Percentiles rank a stretch among this genome's conserved stretches.
These are phyloP conservation scores for Harlomillsia oculata DNA, from an alignment of 1,140 invertebrate genomes.

Conservation along the genomic window DNA sequence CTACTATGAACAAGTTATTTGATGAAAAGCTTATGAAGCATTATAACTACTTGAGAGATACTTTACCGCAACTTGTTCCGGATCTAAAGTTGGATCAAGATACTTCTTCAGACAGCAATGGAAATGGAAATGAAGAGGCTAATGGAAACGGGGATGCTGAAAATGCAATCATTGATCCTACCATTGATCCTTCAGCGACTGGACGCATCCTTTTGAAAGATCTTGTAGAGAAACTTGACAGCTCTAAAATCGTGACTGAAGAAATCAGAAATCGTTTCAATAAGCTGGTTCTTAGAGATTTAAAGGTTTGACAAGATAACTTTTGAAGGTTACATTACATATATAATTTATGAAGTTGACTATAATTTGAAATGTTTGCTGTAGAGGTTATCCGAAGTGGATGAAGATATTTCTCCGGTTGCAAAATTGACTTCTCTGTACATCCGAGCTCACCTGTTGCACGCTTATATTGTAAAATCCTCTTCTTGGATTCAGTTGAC, in stretches of 20 bases:
- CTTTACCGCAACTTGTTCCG: slow-evolving; percentile 85
- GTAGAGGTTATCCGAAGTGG: slow-evolving; percentile 65
- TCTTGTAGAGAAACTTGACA: slow-evolving; percentile 29
- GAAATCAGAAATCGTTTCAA: slow-evolving; percentile 24
- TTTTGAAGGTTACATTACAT: not conserved
- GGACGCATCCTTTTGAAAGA: slow-evolving; percentile 27
- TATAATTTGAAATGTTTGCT: too few species aligned
- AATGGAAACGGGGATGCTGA: not conserved
- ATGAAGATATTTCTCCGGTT: slow-evolving; percentile 66
- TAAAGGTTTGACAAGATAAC: slow-evolving; percentile 21
- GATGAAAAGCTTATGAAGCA: slow-evolving; percentile 84
- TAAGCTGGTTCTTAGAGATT: slow-evolving; percentile 32
- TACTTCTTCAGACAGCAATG: not conserved
- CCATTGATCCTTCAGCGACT: not conserved
- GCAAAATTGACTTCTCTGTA: slow-evolving; percentile 77
- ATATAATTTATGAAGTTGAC: slow-evolving; percentile 33
- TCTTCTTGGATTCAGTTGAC: slow-evolving; percentile 27
- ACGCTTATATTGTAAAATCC: slow-evolving; percentile 24
- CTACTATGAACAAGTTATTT: slow-evolving; percentile 82
- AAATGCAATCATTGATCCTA: not conserved
- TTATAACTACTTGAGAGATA: slow-evolving; percentile 88
- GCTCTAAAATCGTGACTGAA: slow-evolving; percentile 16
- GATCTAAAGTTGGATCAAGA: slow-evolving; percentile 53
- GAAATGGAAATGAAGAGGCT: not conserved
- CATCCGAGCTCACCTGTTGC: slow-evolving; percentile 42